Evolutionary conservation across 2,797 vertebrate genomes (phyloP), one percentile per base, ranked within the genome.

Genomic region (Hoplostethus mediterraneus): DNA sequence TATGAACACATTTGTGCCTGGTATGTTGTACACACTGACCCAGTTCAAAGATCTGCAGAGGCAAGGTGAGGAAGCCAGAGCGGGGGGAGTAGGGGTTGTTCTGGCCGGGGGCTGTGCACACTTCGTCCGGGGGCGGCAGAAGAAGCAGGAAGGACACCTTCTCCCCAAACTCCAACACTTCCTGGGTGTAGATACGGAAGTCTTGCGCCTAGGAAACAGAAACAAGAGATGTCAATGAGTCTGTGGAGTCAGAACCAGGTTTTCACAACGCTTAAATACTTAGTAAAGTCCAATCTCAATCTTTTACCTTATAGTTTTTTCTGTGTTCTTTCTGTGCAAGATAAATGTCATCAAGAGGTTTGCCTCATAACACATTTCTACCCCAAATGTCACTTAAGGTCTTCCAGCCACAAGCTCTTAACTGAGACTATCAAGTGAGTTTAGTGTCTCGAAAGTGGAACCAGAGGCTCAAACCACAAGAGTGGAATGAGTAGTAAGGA

Each of bases 1-100:
- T 63, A 9, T 33, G 55, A 3, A 44, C 48, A 8, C 1, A 12
- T 62, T 65, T 33, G 33, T 33, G 33, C 33, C n/a, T 40, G 30
- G 45, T 59, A 17, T 42, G n/a, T 5, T 28, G 53, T 25, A 5
- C 38, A 81, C 95, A 21, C 21, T 92, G 76, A 97, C 97, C 96
- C 47, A 98, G 91, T 89, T 98, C 97, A 2, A 98, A 98, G 89
- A 97, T 96, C 91, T 98, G 97, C 75, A 98, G 94, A 0, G 97
- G 97, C 64, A 98, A 91, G 0, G 95, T 96, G 83, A 97, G 95
- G 85, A 97, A 96, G 74, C 96, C 96, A 0, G 96, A 96, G 59
- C 88, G 91, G 14, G 96, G 96, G 0, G 95, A 95, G 69, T 95
- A 96, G 0, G 96, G 95, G 75, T 95, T 96, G 73, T 96, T 97